A percentile compares a stretch with the other conserved stretches of the same genome.
phyloP scores from a whole-genome alignment of 37 sponge, comb jelly and placozoan genomes.

The Tethya wilhelma region DNA sequence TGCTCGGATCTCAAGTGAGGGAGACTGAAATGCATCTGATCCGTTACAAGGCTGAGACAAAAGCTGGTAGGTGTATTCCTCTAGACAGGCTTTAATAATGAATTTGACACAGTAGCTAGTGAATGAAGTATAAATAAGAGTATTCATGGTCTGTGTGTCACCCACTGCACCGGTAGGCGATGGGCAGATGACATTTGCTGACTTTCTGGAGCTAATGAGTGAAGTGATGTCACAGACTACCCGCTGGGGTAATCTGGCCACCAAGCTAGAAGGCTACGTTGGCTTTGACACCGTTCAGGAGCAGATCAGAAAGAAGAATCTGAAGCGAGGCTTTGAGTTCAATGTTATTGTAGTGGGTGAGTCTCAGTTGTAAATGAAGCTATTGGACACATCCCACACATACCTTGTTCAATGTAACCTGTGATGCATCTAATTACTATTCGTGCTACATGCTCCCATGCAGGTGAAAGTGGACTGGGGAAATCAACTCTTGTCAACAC shows the following conservation, averaged over 20 bases:
- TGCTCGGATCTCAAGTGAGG: constrained; percentile 65
- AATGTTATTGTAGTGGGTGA: constrained; percentile 97
- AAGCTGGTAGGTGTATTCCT: constrained; percentile 27
- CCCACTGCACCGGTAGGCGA: background rate
- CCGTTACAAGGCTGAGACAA: constrained; percentile 46
- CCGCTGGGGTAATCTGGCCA: constrained; percentile 91
- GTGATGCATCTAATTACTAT: background rate
- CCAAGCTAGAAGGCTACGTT: constrained; percentile 90
- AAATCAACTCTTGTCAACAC: constrained; percentile 97
- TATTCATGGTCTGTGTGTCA: background rate
- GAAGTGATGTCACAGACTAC: constrained; percentile 90
- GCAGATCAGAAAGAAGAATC: constrained; percentile 86
- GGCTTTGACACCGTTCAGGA: constrained; percentile 97
- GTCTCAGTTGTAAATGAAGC: constrained; percentile 32
- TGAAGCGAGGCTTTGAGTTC: constrained; percentile 94
- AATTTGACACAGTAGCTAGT: background rate
- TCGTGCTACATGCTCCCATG: background rate
- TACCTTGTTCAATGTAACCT: too few relatives aligned
- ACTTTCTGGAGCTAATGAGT: constrained; percentile 89
- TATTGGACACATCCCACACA: constrained; percentile 7
- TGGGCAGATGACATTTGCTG: constrained; percentile 78
- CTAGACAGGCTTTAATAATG: background rate
- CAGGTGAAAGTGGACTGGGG: constrained; percentile 95
- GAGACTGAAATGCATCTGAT: constrained; percentile 76
- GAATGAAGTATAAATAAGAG: background rate